These are phyloP conservation scores for Nymphalis polychloros DNA, from an alignment of 2,888 invertebrate species.

Conservation along the genomic window DNA sequence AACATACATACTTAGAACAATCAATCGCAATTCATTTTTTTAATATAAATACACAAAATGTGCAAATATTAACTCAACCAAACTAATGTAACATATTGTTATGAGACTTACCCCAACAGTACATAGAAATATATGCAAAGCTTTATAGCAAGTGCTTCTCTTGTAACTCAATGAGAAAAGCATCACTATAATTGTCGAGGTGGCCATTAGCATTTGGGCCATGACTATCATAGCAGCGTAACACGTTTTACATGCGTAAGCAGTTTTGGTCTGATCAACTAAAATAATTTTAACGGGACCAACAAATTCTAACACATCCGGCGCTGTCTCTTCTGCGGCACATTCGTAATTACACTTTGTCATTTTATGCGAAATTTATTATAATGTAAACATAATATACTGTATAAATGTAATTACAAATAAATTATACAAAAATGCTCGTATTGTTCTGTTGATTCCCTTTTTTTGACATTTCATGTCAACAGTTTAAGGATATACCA, in stretches of 20 bases:
- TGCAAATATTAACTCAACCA: no score
- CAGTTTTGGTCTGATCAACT: slow-evolving; percentile 49
- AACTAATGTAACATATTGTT: neutral
- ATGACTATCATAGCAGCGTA: slow-evolving; percentile 48
- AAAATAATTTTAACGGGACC: slow-evolving; percentile 64
- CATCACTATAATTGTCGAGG: slow-evolving; percentile 46
- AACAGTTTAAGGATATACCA: no score
- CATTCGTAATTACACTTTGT: slow-evolving; percentile 55
- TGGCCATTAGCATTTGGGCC: slow-evolving; percentile 52
- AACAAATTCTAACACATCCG: slow-evolving; percentile 49
- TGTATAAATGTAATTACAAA: neutral
- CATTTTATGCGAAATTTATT: slow-evolving; percentile 10
- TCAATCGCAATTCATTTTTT: neutral
- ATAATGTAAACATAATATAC: neutral
- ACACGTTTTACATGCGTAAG: slow-evolving; percentile 19
- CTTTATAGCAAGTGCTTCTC: slow-evolving; percentile 32
- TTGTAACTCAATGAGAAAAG: slow-evolving; percentile 48
- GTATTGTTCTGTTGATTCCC: no score
- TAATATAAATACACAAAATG: no score
- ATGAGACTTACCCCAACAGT: slow-evolving; percentile 54
- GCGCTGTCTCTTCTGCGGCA: slow-evolving; percentile 37
- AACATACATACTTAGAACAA: neutral
- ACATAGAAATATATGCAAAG: slow-evolving; percentile 54
- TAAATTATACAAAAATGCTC: neutral
- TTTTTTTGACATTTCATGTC: no score